phyloP scores from a whole-genome alignment of 2,113 vertebrate genomes.

The Scopus umbretta region DNA sequence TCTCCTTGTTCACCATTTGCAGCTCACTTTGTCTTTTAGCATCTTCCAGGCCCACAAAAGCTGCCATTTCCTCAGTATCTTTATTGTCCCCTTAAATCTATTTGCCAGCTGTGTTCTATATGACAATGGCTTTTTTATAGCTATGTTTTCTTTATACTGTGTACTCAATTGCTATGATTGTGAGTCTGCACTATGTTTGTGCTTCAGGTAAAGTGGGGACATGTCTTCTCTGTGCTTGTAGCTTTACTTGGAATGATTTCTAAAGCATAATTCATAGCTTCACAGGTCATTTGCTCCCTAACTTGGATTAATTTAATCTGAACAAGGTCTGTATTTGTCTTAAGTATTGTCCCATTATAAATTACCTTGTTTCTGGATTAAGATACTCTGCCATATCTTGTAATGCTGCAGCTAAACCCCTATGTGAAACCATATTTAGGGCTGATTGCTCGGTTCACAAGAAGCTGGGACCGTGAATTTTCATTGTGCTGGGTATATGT shows the following conservation, averaged over 20 bases:
- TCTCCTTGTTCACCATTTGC: background rate
- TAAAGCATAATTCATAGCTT: background rate
- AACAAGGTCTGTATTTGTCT: background rate
- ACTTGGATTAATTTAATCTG: background rate
- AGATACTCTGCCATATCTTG: background rate
- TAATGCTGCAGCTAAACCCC: background rate
- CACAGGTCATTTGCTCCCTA: background rate
- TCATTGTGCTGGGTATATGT: background rate
- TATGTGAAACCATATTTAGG: background rate
- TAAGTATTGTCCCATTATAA: background rate
- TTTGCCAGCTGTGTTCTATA: background rate
- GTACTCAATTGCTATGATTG: background rate
- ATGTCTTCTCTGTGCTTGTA: background rate
- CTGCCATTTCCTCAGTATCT: background rate
- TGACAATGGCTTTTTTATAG: background rate
- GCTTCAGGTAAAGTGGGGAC: background rate
- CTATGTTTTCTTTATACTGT: background rate
- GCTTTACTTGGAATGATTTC: background rate
- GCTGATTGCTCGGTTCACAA: background rate
- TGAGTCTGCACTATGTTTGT: background rate
- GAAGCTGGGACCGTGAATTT: background rate
- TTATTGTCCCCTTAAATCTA: background rate
- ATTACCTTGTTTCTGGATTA: background rate
- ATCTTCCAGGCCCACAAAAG: background rate
- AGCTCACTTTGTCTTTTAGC: background rate